These are phyloP conservation scores for Gastrophysa polygoni DNA, from an alignment of 2,888 invertebrate genomes.

Conservation along the genomic window DNA sequence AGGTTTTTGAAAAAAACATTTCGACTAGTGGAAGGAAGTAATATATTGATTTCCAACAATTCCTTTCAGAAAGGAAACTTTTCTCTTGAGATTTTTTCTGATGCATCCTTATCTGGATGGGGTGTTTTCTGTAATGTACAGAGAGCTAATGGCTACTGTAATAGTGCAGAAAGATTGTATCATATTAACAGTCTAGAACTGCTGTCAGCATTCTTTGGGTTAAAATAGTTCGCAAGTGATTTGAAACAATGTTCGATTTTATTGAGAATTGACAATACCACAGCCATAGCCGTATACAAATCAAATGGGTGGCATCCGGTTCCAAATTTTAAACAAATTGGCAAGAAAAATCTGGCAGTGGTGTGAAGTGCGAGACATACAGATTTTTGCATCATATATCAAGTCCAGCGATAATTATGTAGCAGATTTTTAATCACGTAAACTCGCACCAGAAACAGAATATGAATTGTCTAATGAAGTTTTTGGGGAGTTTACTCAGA, in stretches of 20 bases:
- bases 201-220: constrained; percentile 19
- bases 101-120: constrained; percentile 25
- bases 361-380: constrained; percentile 23
- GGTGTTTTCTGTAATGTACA: constrained; percentile 15
- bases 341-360: constrained; percentile 25
- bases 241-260: constrained; percentile 20
- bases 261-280: constrained; percentile 29
- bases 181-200: constrained; percentile 31
- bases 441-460: constrained; percentile 18
- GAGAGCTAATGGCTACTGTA: constrained; percentile 22
- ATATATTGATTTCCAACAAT: neutral
- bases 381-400: constrained; percentile 22
- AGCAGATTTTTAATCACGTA: constrained; percentile 13
- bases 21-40: no score
- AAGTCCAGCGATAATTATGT: constrained; percentile 13
- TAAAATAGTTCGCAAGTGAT: constrained; percentile 25
- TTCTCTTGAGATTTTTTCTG: constrained; percentile 25
- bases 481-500: neutral
- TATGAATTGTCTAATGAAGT: neutral
- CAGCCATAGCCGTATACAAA: constrained; percentile 29
- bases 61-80: neutral
- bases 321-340: constrained; percentile 1
- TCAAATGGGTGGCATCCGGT: constrained; percentile 25
- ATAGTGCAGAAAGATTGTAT: constrained; percentile 7
- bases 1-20: neutral